Conservation (phyloP, 2,113 vertebrate species). For the Rousettus leschenaultii region DNA sequence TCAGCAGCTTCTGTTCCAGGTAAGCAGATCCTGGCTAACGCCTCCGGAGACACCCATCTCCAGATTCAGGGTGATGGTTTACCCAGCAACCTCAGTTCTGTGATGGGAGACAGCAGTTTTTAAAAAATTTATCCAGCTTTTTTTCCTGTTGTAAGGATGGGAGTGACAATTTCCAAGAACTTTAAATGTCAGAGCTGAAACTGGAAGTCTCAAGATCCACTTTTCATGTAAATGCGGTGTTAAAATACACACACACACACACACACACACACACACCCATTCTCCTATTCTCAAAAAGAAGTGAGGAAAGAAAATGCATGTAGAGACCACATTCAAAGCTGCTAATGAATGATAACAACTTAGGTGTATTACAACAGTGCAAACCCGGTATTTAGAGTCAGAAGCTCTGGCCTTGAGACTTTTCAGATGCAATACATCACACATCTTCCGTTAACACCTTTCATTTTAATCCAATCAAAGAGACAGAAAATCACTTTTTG, state of each 20-base stretch:
- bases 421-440: background rate
- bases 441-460: background rate
- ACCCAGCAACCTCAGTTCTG: background rate
- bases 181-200: slow-evolving; percentile 24
- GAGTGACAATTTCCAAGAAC: background rate
- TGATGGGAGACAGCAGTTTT: background rate
- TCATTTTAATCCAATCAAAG: background rate
- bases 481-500: background rate
- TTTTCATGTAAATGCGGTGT: background rate
- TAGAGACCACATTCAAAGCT: background rate
- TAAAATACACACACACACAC: background rate
- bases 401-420: background rate
- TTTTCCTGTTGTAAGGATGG: background rate
- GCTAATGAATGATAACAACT: background rate
- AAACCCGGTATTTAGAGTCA: background rate
- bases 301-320: background rate
- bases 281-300: background rate
- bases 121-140: background rate
- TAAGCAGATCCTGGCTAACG: background rate
- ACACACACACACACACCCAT: background rate
- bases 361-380: background rate
- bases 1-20: background rate
- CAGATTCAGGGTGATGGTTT: background rate
- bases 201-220: background rate
- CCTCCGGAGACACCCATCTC: background rate